Conservation (phyloP, 1,140 invertebrate species). For the Drosophila biarmipes region DNA sequence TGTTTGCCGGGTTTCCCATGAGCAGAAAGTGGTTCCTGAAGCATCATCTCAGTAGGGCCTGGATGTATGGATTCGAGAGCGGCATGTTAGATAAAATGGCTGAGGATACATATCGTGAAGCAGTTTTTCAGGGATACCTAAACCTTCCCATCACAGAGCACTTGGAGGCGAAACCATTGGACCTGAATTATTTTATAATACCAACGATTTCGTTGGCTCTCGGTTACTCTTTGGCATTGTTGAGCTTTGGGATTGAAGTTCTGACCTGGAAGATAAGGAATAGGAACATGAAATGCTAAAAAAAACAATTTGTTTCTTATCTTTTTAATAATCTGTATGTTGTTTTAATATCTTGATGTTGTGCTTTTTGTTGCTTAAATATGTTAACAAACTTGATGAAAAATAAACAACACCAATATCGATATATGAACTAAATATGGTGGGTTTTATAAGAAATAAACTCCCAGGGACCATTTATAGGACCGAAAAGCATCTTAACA, state of each 20-base stretch:
- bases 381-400: not conserved
- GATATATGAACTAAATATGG: too few relatives aligned
- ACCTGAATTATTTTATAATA: constrained; percentile 43
- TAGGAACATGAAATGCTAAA: not conserved
- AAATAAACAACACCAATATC: not conserved
- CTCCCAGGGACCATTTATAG: not conserved
- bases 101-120: constrained; percentile 35
- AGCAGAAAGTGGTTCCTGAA: constrained; percentile 50
- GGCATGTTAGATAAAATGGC: constrained; percentile 48
- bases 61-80: constrained; percentile 48
- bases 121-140: constrained; percentile 41
- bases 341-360: not conserved
- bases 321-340: not conserved
- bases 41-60: constrained; percentile 43
- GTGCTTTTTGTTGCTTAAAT: not conserved
- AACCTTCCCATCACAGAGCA: constrained; percentile 31
- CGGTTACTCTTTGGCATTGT: constrained; percentile 17
- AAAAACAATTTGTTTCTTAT: not conserved
- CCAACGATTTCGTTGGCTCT: constrained; percentile 5
- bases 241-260: constrained; percentile 6
- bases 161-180: constrained; percentile 22
- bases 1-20: constrained; percentile 55
- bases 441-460: too few relatives aligned
- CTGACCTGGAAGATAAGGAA: not conserved
- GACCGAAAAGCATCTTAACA: not conserved